These are phyloP conservation scores for Colletes latitarsis DNA, from an alignment of 1,140 invertebrate genomes.

Conservation along the genomic window DNA sequence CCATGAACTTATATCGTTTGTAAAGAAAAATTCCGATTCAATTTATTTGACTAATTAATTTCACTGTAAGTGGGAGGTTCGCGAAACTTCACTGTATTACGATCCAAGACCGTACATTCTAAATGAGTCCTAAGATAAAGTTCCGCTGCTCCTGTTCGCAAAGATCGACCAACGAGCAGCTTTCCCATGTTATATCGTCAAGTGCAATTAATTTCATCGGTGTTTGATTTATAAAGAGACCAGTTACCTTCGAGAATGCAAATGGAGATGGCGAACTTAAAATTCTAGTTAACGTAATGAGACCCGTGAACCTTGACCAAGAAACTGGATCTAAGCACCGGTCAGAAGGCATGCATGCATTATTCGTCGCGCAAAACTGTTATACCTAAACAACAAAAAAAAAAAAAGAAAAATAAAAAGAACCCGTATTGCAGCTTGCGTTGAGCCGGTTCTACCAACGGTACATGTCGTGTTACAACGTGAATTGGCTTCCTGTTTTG, in stretches of 20 bases:
- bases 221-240: conserved; percentile 1
- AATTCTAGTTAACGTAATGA: not conserved
- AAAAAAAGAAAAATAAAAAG: not conserved
- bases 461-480: conserved; percentile 34
- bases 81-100: too few relatives aligned
- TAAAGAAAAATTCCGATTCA: too few relatives aligned
- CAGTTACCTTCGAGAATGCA: not conserved
- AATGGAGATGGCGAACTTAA: conserved; percentile 1
- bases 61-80: too few relatives aligned
- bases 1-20: too few relatives aligned
- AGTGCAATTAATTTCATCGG: not conserved
- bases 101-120: too few relatives aligned
- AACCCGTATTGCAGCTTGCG: conserved; percentile 6
- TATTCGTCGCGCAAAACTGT: conserved; percentile 23
- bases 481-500: conserved; percentile 25
- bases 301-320: conserved; percentile 47
- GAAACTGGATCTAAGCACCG: conserved; percentile 50
- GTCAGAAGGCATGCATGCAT: conserved; percentile 7
- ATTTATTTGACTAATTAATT: too few relatives aligned
- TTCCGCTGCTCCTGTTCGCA: too few relatives aligned
- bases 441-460: conserved; percentile 50
- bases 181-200: not conserved
- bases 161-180: too few relatives aligned
- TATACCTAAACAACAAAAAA: conserved; percentile 1
- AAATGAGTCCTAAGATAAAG: too few relatives aligned